Evolutionary conservation across 2,797 vertebrate species (phyloP), one percentile per base, ranked within the genome.

Genomic region (Diglossa cyanea): DNA sequence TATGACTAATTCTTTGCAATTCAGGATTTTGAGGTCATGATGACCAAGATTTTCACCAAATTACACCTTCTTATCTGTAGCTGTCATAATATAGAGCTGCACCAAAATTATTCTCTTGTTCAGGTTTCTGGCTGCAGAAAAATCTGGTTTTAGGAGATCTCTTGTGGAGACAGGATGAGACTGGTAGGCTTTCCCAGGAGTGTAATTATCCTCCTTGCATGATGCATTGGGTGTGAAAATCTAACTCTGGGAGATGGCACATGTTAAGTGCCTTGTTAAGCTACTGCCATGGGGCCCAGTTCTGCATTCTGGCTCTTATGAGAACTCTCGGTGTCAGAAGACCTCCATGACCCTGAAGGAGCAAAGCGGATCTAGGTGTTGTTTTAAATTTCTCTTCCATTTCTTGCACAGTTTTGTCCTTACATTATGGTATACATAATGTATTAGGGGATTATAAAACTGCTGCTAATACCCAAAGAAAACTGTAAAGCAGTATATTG

Each of bases 211-310:
- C 21, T 92, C 35, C 47, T 83, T 0, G 1, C 62, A 26, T 14
- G 47, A 66, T 66, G 79, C 66, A 21, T 18, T 68, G 81, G 70
- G 54, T 94, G 82, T 86, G 75, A 96, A 96, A 90, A 66, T 48
- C 47, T 40, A 48, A 68, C 88, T 84, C 53, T 60, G 85, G 73
- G 94, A 91, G 85, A 5, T 94, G 75, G 78, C 53, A 90, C 24
- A 10, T 66, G 60, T 85, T 63, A 57, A 92, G 70, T 94, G 82
- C 73, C 79, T 94, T 55, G 89, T 91, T 93, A 93, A 93, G 63
- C 33, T 90, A 66, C 91, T 86, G 70, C 61, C 42, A 12, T 62
- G 89, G 85, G 72, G 51, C 78, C 68, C 61, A 55, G 0, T 57
- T 88, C 61, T 78, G 72, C 51, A 10, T 86, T 87, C 51, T 40